phyloP scores from a whole-genome alignment of 2,888 invertebrate genomes.

The Leucania comma region DNA sequence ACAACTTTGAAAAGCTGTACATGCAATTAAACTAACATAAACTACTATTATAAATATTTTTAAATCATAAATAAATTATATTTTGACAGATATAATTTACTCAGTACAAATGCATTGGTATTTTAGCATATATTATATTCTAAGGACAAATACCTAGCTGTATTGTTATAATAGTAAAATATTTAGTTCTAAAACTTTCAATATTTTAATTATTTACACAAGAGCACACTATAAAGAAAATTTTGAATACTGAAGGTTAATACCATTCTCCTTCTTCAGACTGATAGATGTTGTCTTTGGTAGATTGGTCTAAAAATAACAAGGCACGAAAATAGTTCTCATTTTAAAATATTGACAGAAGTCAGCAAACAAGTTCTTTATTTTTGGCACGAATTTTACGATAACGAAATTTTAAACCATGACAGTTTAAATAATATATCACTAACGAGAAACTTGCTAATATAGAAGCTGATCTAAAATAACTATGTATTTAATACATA shows the following conservation, averaged over 20 bases:
- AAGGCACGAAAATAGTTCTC: conserved; percentile 50
- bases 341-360: conserved; percentile 63
- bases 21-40: too few relatives aligned
- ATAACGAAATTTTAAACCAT: conserved; percentile 10
- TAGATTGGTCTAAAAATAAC: conserved; percentile 46
- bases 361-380: conserved; percentile 54
- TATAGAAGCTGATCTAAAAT: background rate
- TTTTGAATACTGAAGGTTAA: background rate
- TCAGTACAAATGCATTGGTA: too few relatives aligned
- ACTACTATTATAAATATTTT: background rate
- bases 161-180: background rate
- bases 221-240: background rate
- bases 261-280: conserved; percentile 11
- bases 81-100: too few relatives aligned
- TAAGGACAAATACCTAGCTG: background rate
- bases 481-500: conserved; percentile 19
- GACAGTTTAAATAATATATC: conserved; percentile 13
- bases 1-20: conserved; percentile 15
- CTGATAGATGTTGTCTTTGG: conserved; percentile 56
- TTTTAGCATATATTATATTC: too few relatives aligned
- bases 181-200: background rate
- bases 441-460: background rate
- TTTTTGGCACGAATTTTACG: conserved; percentile 4
- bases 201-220: background rate
- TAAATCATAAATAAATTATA: too few relatives aligned